Evolutionary conservation across 2,797 vertebrate species (phyloP).

Genomic region (Melanotaenia parkinsoni): DNA sequence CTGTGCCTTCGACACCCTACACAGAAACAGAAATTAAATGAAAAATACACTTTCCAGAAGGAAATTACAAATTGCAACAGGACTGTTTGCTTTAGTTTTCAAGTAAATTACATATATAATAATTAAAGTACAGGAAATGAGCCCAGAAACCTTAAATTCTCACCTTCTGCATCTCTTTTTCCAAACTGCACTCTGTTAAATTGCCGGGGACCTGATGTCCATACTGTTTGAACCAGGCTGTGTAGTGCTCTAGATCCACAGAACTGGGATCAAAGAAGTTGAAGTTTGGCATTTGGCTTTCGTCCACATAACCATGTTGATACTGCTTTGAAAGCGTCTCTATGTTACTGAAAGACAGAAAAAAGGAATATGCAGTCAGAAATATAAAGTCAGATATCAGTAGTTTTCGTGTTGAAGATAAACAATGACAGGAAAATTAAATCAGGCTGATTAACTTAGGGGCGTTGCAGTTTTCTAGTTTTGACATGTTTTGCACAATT

Average conservation of each 20-base stretch:
- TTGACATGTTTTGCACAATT: not conserved
- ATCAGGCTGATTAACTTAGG: not conserved
- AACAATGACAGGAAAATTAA: not conserved
- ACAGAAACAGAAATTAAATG: not conserved
- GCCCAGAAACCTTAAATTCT: not conserved
- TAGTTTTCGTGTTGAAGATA: not conserved
- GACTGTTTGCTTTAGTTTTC: not conserved
- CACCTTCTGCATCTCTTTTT: constrained; percentile 80
- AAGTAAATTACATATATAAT: not conserved
- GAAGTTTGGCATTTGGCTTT: constrained; percentile 17
- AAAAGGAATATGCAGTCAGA: not conserved
- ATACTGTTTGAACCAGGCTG: constrained; percentile 60
- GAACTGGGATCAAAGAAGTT: constrained; percentile 57
- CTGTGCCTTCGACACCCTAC: constrained; percentile 85
- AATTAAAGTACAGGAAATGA: not conserved
- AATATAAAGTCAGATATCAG: not conserved
- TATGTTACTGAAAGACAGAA: constrained; percentile 67
- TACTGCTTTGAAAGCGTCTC: constrained; percentile 27
- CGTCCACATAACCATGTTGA: not conserved
- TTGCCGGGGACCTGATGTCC: constrained; percentile 33
- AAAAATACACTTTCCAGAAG: too few relatives aligned
- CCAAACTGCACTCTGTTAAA: constrained; percentile 74
- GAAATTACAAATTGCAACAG: constrained; percentile 2
- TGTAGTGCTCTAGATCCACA: constrained; percentile 66
- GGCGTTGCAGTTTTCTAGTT: not conserved